Evolutionary conservation across 2,797 vertebrate genomes (phyloP), one percentile per base, ranked within the genome.

Genomic region (Cynopterus sphinx): DNA sequence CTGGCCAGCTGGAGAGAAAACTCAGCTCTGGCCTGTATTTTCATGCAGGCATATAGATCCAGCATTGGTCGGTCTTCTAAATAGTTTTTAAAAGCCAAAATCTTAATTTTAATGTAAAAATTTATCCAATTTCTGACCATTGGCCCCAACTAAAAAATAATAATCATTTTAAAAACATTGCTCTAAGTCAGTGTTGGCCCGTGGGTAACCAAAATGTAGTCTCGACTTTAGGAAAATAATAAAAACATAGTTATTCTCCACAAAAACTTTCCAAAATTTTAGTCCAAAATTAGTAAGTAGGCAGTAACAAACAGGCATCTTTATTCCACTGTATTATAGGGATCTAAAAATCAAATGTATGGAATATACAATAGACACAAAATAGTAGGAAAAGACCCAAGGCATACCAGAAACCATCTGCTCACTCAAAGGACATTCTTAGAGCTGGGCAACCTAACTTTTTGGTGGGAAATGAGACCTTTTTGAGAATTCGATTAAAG

Each of bases 21-120:
- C 31, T 75, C 49, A 71, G 49, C 12, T 51, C 51, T 36, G 21
- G 11, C 26, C 10, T 81, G 70, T 57, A 28, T 67, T 77, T 70
- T 33, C 55, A 63, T 4, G 1, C 13, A n/a, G 53, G 41, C 43
- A 55, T 33, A 49, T 17, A 11, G 63, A 49, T 21, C 2, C 49
- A 75, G 7, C 13, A 57, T 31, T 24, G 15, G 21, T 9, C n/a
- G 8, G 28, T 75, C 65, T 79, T 84, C 12, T 6, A 59, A 81
- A 63, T 67, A 19, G 22, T 57, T 57, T 57, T 57, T 24, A 63
- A 85, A 86, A 61, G 17, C 49, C 39, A 43, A 28, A 15, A 39
- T 93, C 22, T 63, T 67, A 59, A 92, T 92, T 94, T 92, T n/a
- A 75, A 70, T 67, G 31, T 70, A 83, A 83, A 51, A 41, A 3